Percentiles rank a stretch among this genome's conserved stretches.
These are phyloP conservation scores for Netelia inedita DNA, from an alignment of 2,888 invertebrate species.

Conservation along the genomic window DNA sequence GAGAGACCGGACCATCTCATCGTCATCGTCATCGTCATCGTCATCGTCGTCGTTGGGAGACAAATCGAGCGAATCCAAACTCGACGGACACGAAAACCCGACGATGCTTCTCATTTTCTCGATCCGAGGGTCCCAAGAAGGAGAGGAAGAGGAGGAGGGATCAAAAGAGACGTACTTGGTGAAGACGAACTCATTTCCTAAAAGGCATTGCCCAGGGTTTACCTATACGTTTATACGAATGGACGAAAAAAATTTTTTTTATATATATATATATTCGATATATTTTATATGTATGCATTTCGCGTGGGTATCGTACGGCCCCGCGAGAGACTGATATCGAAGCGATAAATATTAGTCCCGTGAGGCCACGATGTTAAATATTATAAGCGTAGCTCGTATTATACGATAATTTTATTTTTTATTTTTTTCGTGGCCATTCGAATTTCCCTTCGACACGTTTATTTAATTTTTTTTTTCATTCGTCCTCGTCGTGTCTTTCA, in stretches of 20 bases:
- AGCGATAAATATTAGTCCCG: constrained; percentile 54
- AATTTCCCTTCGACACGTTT: constrained; percentile 38
- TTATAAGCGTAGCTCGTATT: constrained; percentile 36
- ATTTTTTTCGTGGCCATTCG: constrained; percentile 30
- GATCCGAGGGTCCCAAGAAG: not conserved
- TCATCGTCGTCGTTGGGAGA: constrained; percentile 55
- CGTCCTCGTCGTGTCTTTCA: constrained; percentile 25
- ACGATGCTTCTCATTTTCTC: constrained; percentile 1
- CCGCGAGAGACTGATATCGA: constrained; percentile 47
- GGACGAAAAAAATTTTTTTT: not conserved
- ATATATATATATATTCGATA: not conserved
- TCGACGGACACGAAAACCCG: not conserved
- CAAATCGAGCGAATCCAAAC: constrained; percentile 49
- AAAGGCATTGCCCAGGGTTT: constrained; percentile 60
- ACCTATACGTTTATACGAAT: not conserved
- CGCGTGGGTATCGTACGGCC: constrained; percentile 46
- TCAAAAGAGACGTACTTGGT: not conserved
- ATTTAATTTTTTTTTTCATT: constrained; percentile 16
- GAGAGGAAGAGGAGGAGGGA: constrained; percentile 4
- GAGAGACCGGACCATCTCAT: constrained; percentile 27
- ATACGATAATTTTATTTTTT: constrained; percentile 30
- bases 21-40: constrained; percentile 31
- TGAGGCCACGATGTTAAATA: constrained; percentile 34
- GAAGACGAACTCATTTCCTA: constrained; percentile 58
- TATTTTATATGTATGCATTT: constrained; percentile 15